phyloP scores from a whole-genome alignment of 2,888 invertebrate species.

The Melanophora roralis region DNA sequence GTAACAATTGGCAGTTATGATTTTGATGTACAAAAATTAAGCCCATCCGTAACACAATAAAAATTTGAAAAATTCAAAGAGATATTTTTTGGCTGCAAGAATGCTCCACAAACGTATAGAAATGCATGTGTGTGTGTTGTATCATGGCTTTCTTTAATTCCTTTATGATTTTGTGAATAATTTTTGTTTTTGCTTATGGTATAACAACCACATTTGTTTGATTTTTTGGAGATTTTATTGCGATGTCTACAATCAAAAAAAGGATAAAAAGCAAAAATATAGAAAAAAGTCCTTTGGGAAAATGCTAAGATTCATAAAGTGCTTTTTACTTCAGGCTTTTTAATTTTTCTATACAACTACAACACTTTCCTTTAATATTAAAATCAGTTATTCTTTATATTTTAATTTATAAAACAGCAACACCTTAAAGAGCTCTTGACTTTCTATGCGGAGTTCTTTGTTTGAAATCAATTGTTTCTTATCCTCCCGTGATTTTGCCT shows the following conservation, averaged over 20 bases:
- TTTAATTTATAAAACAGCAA: too few species aligned
- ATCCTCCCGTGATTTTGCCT: background rate
- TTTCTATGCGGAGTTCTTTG: too few species aligned
- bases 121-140: background rate
- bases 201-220: constrained; percentile 7
- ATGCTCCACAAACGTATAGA: constrained; percentile 37
- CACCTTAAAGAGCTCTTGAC: too few species aligned
- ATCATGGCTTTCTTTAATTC: constrained; percentile 24
- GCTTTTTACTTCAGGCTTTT: background rate
- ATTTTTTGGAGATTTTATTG: background rate
- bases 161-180: constrained; percentile 21
- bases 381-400: too few species aligned
- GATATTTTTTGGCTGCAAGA: background rate
- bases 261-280: background rate
- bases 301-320: constrained; percentile 37
- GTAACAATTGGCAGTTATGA: constrained; percentile 52
- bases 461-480: too few species aligned
- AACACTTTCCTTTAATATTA: background rate
- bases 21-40: constrained; percentile 46
- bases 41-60: constrained; percentile 36
- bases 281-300: constrained; percentile 47
- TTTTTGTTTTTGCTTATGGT: background rate
- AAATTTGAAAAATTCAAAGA: constrained; percentile 42
- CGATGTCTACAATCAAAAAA: constrained; percentile 20
- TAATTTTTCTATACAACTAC: background rate